Conservation (phyloP, 2,797 vertebrate species). For the Poeciliopsis presidionis region DNA sequence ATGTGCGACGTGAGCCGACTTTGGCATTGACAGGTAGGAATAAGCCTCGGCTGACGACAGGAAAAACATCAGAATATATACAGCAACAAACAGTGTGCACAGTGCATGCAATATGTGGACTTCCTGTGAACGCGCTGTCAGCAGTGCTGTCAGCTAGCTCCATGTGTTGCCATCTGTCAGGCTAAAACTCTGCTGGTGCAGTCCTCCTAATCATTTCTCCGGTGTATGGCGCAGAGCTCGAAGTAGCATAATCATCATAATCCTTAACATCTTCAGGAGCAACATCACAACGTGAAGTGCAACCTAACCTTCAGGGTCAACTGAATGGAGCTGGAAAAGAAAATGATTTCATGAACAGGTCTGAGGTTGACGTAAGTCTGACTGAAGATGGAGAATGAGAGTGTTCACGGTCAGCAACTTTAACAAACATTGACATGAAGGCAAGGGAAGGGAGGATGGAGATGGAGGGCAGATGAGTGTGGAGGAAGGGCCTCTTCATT, state of each 20-base stretch:
- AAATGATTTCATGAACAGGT: conserved; percentile 41
- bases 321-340: conserved; percentile 31
- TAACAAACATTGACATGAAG: conserved; percentile 61
- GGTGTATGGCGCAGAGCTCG: conserved; percentile 59
- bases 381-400: conserved; percentile 20
- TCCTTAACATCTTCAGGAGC: conserved; percentile 60
- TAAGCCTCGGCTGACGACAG: conserved; percentile 50
- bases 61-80: conserved; percentile 60
- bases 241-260: conserved; percentile 74
- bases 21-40: conserved; percentile 47
- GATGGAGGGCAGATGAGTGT: conserved; percentile 57
- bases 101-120: conserved; percentile 61
- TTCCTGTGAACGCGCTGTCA: conserved; percentile 70
- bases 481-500: conserved; percentile 53
- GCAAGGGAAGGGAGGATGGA: conserved; percentile 48
- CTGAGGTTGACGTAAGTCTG: conserved; percentile 29
- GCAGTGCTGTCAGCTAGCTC: conserved; percentile 74
- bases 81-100: conserved; percentile 62
- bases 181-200: conserved; percentile 66
- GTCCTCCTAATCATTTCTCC: conserved; percentile 70
- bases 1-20: conserved; percentile 46
- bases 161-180: conserved; percentile 77
- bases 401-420: conserved; percentile 70
- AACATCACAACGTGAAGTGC: conserved; percentile 52
- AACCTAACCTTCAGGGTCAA: conserved; percentile 66